Percentiles rank a stretch among this genome's conserved stretches.
Conservation (phyloP, 2,113 vertebrate species). For the Pluvialis apricaria region DNA sequence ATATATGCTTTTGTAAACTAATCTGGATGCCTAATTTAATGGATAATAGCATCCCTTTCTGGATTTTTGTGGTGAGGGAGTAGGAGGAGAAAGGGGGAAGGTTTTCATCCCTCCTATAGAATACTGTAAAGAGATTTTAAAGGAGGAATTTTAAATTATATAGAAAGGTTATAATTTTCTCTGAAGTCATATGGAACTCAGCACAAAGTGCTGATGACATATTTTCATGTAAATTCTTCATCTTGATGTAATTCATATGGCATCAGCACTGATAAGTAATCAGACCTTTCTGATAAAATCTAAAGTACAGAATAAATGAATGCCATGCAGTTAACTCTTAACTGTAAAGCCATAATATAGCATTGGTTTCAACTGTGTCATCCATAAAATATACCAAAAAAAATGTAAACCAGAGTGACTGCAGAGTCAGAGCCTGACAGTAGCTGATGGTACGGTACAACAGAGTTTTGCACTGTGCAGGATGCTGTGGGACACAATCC, state of each 20-base stretch:
- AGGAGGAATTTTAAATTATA: conserved; percentile 13
- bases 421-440: neutral
- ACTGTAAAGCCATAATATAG: neutral
- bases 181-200: conserved; percentile 36
- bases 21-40: neutral
- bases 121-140: neutral
- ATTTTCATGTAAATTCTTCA: conserved; percentile 66
- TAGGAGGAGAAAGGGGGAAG: neutral
- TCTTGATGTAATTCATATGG: conserved; percentile 49
- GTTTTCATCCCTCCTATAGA: neutral
- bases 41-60: neutral
- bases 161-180: conserved; percentile 49
- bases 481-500: neutral
- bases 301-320: neutral
- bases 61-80: neutral
- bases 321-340: conserved; percentile 21
- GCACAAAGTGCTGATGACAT: conserved; percentile 55
- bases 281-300: conserved; percentile 58
- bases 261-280: conserved; percentile 62
- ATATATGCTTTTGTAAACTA: neutral
- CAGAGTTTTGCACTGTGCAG: neutral
- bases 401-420: neutral
- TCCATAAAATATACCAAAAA: neutral
- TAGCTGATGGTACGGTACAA: fast-evolving
- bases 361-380: neutral